A percentile compares a stretch with the other conserved stretches of the same genome.
These are phyloP conservation scores for Drosophila paulistorum DNA, from an alignment of 1,140 invertebrate species.

Conservation along the genomic window DNA sequence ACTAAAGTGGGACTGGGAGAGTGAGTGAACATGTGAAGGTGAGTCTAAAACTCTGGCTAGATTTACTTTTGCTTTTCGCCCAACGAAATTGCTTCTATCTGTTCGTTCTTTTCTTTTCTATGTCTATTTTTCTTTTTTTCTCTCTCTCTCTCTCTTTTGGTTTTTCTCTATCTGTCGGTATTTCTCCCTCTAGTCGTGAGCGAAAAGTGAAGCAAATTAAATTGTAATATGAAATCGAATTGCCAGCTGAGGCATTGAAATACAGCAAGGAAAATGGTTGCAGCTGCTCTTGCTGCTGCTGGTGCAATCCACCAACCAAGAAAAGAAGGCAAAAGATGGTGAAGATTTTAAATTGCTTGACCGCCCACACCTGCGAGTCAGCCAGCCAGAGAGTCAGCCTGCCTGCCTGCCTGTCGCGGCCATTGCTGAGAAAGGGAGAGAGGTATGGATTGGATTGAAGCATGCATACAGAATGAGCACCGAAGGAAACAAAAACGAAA, in stretches of 20 bases:
- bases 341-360: slow-evolving; percentile 22
- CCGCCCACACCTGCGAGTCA: slow-evolving; percentile 8
- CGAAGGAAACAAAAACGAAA: slow-evolving; percentile 6
- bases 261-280: slow-evolving; percentile 15
- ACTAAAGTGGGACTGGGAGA: neutral
- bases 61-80: slow-evolving; percentile 17
- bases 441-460: neutral
- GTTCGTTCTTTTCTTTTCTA: neutral
- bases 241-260: slow-evolving; percentile 57
- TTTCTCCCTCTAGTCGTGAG: slow-evolving; percentile 15
- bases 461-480: slow-evolving; percentile 17
- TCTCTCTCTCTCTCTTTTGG: neutral
- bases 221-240: slow-evolving; percentile 67
- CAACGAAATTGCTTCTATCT: slow-evolving; percentile 36
- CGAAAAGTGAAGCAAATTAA: slow-evolving; percentile 52
- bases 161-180: neutral
- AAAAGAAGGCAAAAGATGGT: slow-evolving; percentile 3
- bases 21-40: too few relatives aligned
- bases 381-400: neutral
- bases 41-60: slow-evolving; percentile 8
- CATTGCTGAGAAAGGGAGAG: neutral
- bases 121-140: neutral
- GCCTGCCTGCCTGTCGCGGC: neutral
- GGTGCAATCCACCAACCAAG: neutral
- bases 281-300: slow-evolving; percentile 14